Conservation (phyloP, 2,797 vertebrate species). For the Helostoma temminkii region DNA sequence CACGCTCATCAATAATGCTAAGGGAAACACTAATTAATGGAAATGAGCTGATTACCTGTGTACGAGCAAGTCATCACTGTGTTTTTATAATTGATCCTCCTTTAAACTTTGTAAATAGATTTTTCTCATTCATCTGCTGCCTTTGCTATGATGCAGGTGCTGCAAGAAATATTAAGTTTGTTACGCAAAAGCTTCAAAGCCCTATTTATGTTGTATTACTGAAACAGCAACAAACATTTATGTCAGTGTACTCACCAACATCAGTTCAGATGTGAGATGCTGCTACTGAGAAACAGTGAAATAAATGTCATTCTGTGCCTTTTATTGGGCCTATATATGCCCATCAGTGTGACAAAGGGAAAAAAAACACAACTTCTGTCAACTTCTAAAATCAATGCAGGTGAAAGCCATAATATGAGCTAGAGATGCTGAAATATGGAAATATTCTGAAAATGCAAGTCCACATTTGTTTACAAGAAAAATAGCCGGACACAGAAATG, state of each 20-base stretch:
- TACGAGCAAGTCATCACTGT: slow-evolving; percentile 58
- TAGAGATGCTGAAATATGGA: background rate
- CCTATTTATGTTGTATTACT: slow-evolving; percentile 31
- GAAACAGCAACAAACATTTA: slow-evolving; percentile 19
- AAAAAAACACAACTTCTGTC: background rate
- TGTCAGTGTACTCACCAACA: slow-evolving; percentile 25
- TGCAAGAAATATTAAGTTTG: slow-evolving; percentile 20
- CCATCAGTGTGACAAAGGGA: slow-evolving; percentile 38
- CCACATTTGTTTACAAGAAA: background rate
- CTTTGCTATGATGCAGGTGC: slow-evolving; percentile 24
- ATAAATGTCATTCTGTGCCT: slow-evolving; percentile 14
- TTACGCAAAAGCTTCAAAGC: background rate
- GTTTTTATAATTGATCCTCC: slow-evolving; percentile 48
- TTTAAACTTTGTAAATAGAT: slow-evolving; percentile 41
- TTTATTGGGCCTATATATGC: slow-evolving; percentile 38
- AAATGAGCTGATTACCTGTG: slow-evolving; percentile 64
- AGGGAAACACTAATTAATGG: slow-evolving; percentile 63
- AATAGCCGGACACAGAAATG: background rate
- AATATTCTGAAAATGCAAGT: background rate
- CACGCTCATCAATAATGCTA: slow-evolving; percentile 66
- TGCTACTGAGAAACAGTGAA: slow-evolving; percentile 23
- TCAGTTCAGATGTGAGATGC: slow-evolving; percentile 29
- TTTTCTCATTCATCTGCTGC: slow-evolving; percentile 30
- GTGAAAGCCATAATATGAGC: background rate
- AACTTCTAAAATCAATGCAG: background rate